Evolutionary conservation across 2,113 vertebrate genomes (phyloP).

Genomic region (Romanogobio albipinnatus): DNA sequence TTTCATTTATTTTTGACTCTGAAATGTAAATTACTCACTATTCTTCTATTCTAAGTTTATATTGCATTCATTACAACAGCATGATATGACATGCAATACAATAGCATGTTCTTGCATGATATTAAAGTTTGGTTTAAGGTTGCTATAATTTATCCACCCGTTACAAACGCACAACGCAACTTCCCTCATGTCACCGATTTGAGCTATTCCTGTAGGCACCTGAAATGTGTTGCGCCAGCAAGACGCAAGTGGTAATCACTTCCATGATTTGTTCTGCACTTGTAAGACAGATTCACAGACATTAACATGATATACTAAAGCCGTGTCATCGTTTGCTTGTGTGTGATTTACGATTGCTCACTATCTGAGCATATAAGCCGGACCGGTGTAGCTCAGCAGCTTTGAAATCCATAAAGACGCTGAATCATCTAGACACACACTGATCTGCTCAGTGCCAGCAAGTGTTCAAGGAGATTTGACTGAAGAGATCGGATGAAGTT

Average conservation of each 20-base stretch:
- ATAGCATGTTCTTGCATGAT: background rate
- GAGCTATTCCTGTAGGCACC: constrained; percentile 15
- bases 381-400: constrained; percentile 33
- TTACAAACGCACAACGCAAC: background rate
- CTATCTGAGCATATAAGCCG: constrained; percentile 17
- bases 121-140: background rate
- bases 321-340: constrained; percentile 38
- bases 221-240: constrained; percentile 22
- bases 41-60: background rate
- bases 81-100: too few relatives aligned
- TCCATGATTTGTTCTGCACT: constrained; percentile 53
- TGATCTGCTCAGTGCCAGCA: constrained; percentile 7
- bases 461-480: constrained; percentile 3
- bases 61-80: background rate
- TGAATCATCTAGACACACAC: constrained; percentile 20
- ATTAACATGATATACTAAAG: constrained; percentile 65
- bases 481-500: background rate
- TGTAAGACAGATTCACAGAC: constrained; percentile 60
- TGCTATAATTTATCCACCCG: background rate
- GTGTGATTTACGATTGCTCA: constrained; percentile 43
- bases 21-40: background rate
- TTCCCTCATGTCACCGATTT: constrained; percentile 15
- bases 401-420: constrained; percentile 36
- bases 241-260: constrained; percentile 10
- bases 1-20: background rate